Base-by-base conservation (phyloP, 2,888 invertebrate species). In the Apamea monoglypha region DNA sequence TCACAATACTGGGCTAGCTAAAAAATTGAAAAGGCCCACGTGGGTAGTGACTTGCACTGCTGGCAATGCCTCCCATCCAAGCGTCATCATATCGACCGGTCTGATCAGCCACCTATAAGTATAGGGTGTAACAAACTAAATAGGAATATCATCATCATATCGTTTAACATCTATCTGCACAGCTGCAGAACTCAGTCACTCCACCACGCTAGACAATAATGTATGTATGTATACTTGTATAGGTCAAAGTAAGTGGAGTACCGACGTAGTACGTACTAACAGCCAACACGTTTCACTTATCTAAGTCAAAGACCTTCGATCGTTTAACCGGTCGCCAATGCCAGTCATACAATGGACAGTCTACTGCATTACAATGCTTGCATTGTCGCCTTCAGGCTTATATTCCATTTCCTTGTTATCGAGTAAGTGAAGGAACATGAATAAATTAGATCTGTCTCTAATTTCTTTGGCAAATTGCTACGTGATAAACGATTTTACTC, bases 321-420 rank as follows among this genome's bases (percentile, higher is more conserved):
- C 82, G 90, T 89, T 93, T 88, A 89, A 89, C 91, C 90, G 90
- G 89, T 91, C 91, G 86, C 92, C 94, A 95, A 95, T 95, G 95
- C 91, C 93, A 93, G 87, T 78, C 87, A 89, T 92, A 95, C 94
- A 96, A 95, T 94, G 88, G 91, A 79, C 87, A 91, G 89, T 91
- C 90, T 90, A 89, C 89, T 83, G 88, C 89, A 89, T 69, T 68
- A 86, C 80, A 86, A 86, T 86, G 76, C 85, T 74, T 80, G 90
- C 92, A 92, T 92, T 91, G 91, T 92, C 82, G 70, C 78, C 81
- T 88, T 83, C 84, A 64, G 78, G 78, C 77, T 81, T 88, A 64
- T 78, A 81, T 86, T 86, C 78, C 77, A 90, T 88, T 88, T 88
- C 88, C 88, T 89, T 76, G 83, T 88, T 86, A 79, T 72, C 40